Evolutionary conservation across 2,113 vertebrate genomes (phyloP).

Genomic region (Grus americana): DNA sequence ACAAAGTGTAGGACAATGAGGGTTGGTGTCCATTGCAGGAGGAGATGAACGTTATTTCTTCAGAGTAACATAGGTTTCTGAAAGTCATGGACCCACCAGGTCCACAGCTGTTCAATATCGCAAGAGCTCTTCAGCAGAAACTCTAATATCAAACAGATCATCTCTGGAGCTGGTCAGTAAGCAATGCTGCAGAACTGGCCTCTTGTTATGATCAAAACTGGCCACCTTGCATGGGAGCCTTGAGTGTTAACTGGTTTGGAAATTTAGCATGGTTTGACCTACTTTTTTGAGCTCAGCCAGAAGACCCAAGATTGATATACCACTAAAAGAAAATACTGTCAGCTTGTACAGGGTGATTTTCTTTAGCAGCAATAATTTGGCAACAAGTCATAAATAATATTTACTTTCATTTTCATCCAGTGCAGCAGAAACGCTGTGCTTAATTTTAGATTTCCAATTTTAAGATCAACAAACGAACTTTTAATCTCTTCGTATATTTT

Average conservation of each 20-base stretch:
- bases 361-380: neutral
- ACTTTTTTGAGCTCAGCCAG: neutral
- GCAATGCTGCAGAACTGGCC: neutral
- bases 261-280: neutral
- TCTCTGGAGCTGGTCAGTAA: neutral
- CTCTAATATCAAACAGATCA: neutral
- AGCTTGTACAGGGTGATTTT: neutral
- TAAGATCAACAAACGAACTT: neutral
- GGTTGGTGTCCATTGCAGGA: neutral
- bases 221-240: neutral
- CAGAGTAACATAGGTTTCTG: neutral
- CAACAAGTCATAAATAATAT: neutral
- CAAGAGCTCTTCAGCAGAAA: neutral
- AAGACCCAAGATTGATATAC: neutral
- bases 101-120: neutral
- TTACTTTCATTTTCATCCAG: neutral
- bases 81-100: neutral
- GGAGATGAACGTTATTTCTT: neutral
- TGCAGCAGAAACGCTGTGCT: neutral
- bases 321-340: neutral
- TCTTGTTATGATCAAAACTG: too few species aligned
- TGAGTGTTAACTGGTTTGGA: neutral
- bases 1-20: neutral
- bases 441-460: neutral
- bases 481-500: neutral